A percentile compares a stretch with the other conserved stretches of the same genome.
phyloP scores from a whole-genome alignment of 2,113 vertebrate genomes.

The Lanius collurio region DNA sequence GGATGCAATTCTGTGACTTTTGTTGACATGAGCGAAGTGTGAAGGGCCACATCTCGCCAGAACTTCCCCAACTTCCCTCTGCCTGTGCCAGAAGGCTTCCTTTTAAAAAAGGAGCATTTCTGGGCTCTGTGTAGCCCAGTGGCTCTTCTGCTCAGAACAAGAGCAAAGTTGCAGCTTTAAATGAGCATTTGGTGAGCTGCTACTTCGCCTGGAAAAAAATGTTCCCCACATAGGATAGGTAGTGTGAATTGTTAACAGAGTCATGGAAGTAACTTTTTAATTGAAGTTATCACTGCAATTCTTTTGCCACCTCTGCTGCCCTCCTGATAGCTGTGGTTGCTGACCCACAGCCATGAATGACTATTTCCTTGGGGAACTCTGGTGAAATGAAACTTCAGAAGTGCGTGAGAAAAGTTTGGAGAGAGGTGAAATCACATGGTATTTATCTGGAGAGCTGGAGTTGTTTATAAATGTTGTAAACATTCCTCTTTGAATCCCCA shows the following conservation, averaged over 20 bases:
- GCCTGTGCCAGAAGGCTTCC: not conserved
- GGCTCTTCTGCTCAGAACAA: not conserved
- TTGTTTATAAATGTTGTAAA: constrained; percentile 21
- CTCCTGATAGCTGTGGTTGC: not conserved
- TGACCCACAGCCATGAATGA: not conserved
- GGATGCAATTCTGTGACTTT: not conserved
- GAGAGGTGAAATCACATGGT: not conserved
- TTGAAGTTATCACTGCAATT: not conserved
- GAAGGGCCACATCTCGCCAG: not conserved
- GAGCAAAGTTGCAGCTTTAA: not conserved
- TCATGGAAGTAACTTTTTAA: not conserved
- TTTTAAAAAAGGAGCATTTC: not conserved
- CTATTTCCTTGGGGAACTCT: not conserved
- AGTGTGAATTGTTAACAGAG: not conserved
- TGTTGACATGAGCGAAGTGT: not conserved
- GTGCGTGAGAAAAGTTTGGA: not conserved
- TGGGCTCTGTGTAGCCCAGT: not conserved
- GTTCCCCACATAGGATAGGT: not conserved
- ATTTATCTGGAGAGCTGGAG: constrained; percentile 16
- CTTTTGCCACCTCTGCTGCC: not conserved
- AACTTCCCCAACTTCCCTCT: not conserved
- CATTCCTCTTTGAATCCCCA: not conserved
- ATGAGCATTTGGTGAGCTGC: not conserved
- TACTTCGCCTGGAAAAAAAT: not conserved
- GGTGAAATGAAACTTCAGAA: not conserved